Percentiles rank a stretch among this genome's conserved stretches.
Conservation (phyloP, 2,113 vertebrate species). For the Naja naja region DNA sequence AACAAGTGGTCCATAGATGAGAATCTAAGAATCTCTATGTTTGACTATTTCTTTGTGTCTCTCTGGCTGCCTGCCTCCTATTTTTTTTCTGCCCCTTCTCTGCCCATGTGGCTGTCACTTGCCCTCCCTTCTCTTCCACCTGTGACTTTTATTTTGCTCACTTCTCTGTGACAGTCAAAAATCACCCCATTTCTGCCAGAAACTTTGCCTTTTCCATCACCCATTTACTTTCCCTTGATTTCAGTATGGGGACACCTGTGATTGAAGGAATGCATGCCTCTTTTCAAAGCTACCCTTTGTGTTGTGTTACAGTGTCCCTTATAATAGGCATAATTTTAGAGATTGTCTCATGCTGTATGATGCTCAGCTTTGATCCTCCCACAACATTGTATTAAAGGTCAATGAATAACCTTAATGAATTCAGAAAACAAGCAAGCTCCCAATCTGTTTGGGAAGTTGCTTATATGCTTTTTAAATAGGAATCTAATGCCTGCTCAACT, state of each 20-base stretch:
- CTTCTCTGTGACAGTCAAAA: not conserved
- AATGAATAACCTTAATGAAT: not conserved
- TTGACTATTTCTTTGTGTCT: not conserved
- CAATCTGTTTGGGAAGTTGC: not conserved
- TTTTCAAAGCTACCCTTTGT: not conserved
- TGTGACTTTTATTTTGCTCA: not conserved
- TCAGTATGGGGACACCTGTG: not conserved
- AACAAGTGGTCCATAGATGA: too few species aligned
- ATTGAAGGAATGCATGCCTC: not conserved
- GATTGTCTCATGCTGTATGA: not conserved
- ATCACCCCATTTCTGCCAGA: not conserved
- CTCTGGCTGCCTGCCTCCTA: not conserved
- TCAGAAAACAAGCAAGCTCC: not conserved
- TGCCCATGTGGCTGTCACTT: not conserved
- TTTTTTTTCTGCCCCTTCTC: not conserved
- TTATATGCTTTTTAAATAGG: not conserved
- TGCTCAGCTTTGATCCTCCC: not conserved
- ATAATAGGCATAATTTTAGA: not conserved
- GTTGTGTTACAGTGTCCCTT: not conserved
- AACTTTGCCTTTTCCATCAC: not conserved
- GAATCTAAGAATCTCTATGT: not conserved
- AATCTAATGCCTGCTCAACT: not conserved
- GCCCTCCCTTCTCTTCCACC: not conserved
- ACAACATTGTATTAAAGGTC: not conserved
- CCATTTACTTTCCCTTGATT: not conserved